A percentile compares a stretch with the other conserved stretches of the same genome.
phyloP scores from a whole-genome alignment of 1,140 invertebrate genomes.

The Homalodisca vitripennis region DNA sequence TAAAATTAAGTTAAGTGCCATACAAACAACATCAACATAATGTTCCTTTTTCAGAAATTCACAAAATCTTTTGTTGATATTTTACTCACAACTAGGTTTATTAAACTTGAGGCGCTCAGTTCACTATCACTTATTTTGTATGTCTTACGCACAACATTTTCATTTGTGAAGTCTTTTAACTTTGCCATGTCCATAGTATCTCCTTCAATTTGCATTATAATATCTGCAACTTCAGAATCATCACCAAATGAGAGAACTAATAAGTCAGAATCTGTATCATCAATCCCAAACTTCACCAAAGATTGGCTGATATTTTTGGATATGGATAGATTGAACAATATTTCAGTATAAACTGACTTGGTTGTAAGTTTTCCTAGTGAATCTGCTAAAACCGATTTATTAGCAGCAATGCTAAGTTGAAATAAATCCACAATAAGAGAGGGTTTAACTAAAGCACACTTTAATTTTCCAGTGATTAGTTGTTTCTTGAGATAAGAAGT shows the following conservation, averaged over 20 bases:
- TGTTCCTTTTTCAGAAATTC: too few species aligned
- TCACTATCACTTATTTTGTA: constrained; percentile 58
- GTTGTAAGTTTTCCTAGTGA: constrained; percentile 56
- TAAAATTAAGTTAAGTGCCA: too few species aligned
- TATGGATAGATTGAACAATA: constrained; percentile 65
- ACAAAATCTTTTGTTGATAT: constrained; percentile 52
- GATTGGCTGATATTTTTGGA: constrained; percentile 67
- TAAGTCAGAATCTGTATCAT: constrained; percentile 54
- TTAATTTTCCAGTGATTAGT: constrained; percentile 49
- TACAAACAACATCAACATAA: too few species aligned
- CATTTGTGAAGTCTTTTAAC: constrained; percentile 50
- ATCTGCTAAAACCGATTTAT: constrained; percentile 60
- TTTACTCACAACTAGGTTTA: constrained; percentile 58
- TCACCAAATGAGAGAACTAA: constrained; percentile 57
- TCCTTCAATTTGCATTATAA: constrained; percentile 53
- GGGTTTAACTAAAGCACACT: constrained; percentile 57
- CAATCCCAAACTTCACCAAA: constrained; percentile 61
- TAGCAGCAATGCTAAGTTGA: constrained; percentile 64
- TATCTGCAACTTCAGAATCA: constrained; percentile 43
- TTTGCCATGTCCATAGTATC: constrained; percentile 49
- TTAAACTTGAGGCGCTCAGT: constrained; percentile 48
- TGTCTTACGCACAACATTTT: constrained; percentile 52
- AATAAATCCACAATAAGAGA: constrained; percentile 60
- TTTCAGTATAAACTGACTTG: constrained; percentile 62
- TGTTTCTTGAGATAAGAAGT: constrained; percentile 54